These are phyloP conservation scores for Elachura formosa DNA, from an alignment of 2,113 vertebrate species.

Conservation along the genomic window DNA sequence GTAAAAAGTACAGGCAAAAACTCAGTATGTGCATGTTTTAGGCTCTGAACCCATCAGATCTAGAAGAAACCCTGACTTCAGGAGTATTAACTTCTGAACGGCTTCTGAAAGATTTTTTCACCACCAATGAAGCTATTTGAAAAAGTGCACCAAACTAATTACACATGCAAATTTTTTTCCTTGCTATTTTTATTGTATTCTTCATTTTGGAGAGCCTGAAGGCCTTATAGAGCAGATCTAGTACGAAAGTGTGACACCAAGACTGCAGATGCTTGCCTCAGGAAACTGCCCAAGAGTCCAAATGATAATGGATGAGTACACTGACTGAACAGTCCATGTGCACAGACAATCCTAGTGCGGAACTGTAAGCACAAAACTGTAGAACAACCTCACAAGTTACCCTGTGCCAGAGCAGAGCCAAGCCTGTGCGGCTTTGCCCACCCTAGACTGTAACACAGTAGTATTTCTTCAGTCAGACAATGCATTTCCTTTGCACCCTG, in stretches of 20 bases:
- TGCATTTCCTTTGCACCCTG: neutral
- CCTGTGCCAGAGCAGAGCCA: neutral
- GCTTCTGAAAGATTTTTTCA: neutral
- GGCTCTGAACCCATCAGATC: neutral
- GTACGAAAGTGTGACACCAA: neutral
- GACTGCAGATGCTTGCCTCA: neutral
- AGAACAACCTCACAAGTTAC: neutral
- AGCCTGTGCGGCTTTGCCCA: neutral
- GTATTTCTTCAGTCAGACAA: neutral
- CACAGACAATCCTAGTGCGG: neutral
- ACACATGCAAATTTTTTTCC: neutral
- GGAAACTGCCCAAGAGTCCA: neutral
- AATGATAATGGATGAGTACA: neutral
- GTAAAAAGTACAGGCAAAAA: neutral
- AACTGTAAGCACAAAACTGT: neutral
- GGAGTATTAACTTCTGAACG: neutral
- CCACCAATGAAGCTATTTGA: neutral
- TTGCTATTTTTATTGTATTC: neutral
- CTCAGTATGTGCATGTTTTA: neutral
- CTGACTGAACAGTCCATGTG: fast-evolving
- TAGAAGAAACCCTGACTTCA: neutral
- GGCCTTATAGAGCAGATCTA: neutral
- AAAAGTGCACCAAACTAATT: neutral
- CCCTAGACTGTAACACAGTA: fast-evolving
- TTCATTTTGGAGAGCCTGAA: neutral